Evolutionary conservation across 2,888 invertebrate genomes (phyloP), one percentile per base, ranked within the genome.

Genomic region (Lasioglossum villosulum): DNA sequence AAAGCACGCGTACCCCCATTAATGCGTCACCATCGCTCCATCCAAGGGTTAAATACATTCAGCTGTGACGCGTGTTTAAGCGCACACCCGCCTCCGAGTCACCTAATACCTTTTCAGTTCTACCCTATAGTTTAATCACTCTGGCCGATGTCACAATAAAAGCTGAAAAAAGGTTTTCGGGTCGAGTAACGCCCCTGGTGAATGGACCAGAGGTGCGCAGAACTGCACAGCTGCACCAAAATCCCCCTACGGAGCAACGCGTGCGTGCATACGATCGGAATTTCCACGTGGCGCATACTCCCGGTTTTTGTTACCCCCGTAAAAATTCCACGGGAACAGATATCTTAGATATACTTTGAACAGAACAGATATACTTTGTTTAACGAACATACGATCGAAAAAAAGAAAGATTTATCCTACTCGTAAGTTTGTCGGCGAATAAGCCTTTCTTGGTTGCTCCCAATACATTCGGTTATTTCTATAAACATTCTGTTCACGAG

Each of bases 181-280:
- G n/a, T 68, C 48, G 77, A 27, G 68, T 52, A 70, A 77, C 68
- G 52, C 68, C 52, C 66, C 66, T 27, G 68, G 39, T 27, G n/a
- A 56, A 45, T 66, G 66, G 66, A 8, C 14, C 30, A 16, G 27
- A 63, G 27, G 63, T n/a, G n/a, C n/a, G 8, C 56, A 56, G 56
- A 30, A 63, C 5, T 30, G 5, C 63, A 63, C 63, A 63, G 63
- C 63, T 63, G 63, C 63, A 30, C 63, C 30, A 4, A 5, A 63
- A 30, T 63, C 63, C 63, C 63, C 63, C 27, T 63, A n/a, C 30
- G 27, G 27, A 63, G 63, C 27, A 14, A 30, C 30, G 63, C 63
- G 27, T 30, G 63, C 63, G 6, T 63, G 27, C 63, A 63, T 30
- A 30, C 63, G 63, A 27, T 27, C 16, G 56, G 56, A 56, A 56